Evolutionary conservation across 1,140 invertebrate species (phyloP), one percentile per base, ranked within the genome.

Genomic region (Eueides isabella): DNA sequence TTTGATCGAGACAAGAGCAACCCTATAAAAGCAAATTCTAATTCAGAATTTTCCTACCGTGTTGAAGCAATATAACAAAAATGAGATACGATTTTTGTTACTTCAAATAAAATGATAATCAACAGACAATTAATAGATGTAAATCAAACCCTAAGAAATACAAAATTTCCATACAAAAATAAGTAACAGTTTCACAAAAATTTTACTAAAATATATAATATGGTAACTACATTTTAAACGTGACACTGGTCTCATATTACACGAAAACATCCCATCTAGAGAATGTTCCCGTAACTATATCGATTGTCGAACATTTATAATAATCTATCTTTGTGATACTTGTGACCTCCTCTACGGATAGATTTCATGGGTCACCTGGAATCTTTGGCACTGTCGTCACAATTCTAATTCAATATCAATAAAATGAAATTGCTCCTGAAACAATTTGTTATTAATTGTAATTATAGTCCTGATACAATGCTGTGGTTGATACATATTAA

Each of bases 251-350:
- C 19, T 55, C 48, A 26, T 55, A 23, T 26, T 26, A 55, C 23
- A 26, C 23, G 48, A 26, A 55, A 55, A 26, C 48, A 55, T 19
- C 48, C 48, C 23, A 55, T 11, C 48, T 55, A 11, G 19, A 55
- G 19, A 55, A 26, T 55, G 19, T 55, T 26, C 23, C 48, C 11
- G 23, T 26, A 55, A 55, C 48, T 55, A 55, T 26, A 55, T 55
- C 19, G 48, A 55, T 55, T 55, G 48, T 55, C 19, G 19, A 55
- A 55, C 48, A 55, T 55, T 55, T 55, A 55, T 55, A 55, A 55
- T 26, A 55, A 55, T 55, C 48, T 55, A 55, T 55, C 48, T 55
- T 12, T 23, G 19, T 26, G 48, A 55, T 19, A 23, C 48, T 23
- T 12, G 48, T 23, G 23, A n/a, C 48, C 19, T 23, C 2, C 48